Base-by-base conservation (phyloP, 2,797 vertebrate genomes). In the Atherinosoma microstoma region DNA sequence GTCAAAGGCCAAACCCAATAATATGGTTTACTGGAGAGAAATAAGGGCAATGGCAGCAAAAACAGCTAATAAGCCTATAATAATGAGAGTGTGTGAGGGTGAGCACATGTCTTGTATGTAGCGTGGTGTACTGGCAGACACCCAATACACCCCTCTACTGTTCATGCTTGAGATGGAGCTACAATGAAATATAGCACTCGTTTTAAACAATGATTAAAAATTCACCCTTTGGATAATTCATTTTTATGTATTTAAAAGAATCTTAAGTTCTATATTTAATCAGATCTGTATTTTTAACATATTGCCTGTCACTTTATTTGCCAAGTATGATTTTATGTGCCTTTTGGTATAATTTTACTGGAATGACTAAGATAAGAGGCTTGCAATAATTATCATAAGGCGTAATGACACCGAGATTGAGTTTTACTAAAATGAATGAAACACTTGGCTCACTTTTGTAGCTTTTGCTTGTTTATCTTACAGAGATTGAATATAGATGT, bases 41-140 rank as follows among this genome's bases (percentile, higher is more conserved):
- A 79, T 58, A 22, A 64, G n/a, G 22, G 32, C 36, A 18, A 67
- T 78, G 3, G 78, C 24, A 24, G 49, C 10, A 70, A 72, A 76
- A 73, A 75, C 67, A 22, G 64, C 57, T 51, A 73, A 64, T 80
- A 70, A 78, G 76, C 38, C 56, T 47, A 11, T 22, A 64, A 53
- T 9, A 6, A 65, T 38, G 56, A 58, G 70, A 30, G 61, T 54
- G 70, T 34, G 65, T 54, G 49, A 62, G 73, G 45, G 34, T 24
- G 83, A 90, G 87, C 85, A 90, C 91, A 89, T 90, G 89, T 86
- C 85, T 82, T 67, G 71, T 70, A 83, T 89, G 83, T 75, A 90
- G 59, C 76, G 70, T 87, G 87, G 80, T 83, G 66, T 83, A 67
- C 47, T 89, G 87, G 88, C 78, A 18, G 75, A 70, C 73, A 82